These are phyloP conservation scores for Gallinago undulata DNA, from an alignment of 2,113 vertebrate genomes.

Conservation along the genomic window DNA sequence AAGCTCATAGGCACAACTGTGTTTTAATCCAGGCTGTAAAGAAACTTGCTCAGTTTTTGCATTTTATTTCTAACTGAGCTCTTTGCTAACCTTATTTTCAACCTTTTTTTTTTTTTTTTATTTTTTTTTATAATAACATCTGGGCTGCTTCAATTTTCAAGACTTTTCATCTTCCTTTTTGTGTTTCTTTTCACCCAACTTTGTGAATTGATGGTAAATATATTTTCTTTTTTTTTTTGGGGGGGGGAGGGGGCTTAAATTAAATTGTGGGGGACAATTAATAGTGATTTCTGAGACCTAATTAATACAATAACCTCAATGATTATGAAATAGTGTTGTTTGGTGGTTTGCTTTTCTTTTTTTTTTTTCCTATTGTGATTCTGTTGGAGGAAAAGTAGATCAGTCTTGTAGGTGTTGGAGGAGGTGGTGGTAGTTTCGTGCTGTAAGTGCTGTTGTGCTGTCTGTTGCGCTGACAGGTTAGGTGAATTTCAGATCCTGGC, in stretches of 20 bases:
- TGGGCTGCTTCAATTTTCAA: neutral
- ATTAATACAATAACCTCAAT: neutral
- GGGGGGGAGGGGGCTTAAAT: neutral
- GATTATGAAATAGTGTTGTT: neutral
- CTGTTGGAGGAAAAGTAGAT: neutral
- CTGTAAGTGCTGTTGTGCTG: neutral
- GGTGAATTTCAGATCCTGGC: neutral
- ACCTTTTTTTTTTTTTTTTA: neutral
- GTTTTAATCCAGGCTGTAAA: constrained; percentile 59
- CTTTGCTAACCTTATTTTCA: constrained; percentile 50
- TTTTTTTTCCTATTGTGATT: neutral
- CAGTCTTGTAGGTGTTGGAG: neutral
- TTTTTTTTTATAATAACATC: neutral
- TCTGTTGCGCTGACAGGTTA: neutral
- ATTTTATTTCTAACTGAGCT: constrained; percentile 45
- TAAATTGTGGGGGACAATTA: neutral
- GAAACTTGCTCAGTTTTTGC: constrained; percentile 46
- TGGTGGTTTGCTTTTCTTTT: neutral
- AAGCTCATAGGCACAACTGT: constrained; percentile 49
- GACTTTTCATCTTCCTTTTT: neutral
- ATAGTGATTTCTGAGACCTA: neutral
- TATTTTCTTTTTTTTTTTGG: neutral
- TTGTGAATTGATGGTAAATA: constrained; percentile 25
- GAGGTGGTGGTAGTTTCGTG: neutral
- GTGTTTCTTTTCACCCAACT: neutral